Percentiles rank a stretch among this genome's conserved stretches.
Evolutionary conservation across 2,888 invertebrate species (phyloP).

Genomic region (Steinernema scapterisci): DNA sequence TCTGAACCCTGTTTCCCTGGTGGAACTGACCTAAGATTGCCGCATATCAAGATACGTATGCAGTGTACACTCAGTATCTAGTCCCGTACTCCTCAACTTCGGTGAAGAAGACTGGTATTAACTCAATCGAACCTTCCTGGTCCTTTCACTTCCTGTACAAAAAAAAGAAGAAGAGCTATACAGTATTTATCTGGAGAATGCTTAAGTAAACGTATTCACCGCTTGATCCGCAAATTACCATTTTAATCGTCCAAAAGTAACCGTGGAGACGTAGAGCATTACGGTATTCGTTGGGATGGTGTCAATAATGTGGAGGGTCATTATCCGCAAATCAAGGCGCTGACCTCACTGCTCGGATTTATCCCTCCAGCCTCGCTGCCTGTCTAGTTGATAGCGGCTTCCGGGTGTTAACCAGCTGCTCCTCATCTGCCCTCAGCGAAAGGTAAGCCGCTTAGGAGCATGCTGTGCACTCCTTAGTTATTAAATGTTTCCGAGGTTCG

Average conservation of each 20-base stretch:
- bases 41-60: not conserved
- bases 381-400: too few species aligned
- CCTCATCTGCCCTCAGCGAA: not conserved
- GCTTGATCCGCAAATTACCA: too few species aligned
- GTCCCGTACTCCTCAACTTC: not conserved
- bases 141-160: constrained; percentile 14
- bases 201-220: not conserved
- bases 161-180: not conserved
- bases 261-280: too few species aligned
- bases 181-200: not conserved
- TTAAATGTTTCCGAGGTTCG: not conserved
- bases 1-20: constrained; percentile 11
- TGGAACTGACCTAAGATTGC: not conserved
- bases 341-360: too few species aligned
- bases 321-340: too few species aligned
- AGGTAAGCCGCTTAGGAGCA: constrained; percentile 5
- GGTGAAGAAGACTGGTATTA: not conserved
- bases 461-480: not conserved
- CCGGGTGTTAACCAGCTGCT: not conserved
- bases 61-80: not conserved
- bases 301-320: too few species aligned
- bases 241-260: too few species aligned
- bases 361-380: too few species aligned
- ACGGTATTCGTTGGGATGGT: too few species aligned
- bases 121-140: not conserved